These are phyloP conservation scores for Hephaestus fuliginosus DNA, from an alignment of 2,797 vertebrate genomes.

Conservation along the genomic window DNA sequence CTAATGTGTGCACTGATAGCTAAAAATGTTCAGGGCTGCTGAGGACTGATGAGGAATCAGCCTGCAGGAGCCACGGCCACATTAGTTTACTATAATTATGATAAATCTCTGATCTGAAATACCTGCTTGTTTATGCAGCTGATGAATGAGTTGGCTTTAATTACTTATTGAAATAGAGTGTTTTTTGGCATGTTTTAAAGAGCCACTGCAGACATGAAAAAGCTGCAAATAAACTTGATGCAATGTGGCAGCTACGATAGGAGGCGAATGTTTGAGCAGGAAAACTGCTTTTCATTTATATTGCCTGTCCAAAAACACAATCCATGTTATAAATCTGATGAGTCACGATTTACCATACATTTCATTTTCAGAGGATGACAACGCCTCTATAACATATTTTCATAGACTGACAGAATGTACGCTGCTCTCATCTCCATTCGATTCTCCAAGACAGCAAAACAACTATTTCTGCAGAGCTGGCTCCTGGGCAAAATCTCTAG, in stretches of 20 bases:
- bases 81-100: slow-evolving; percentile 71
- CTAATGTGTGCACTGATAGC: slow-evolving; percentile 29
- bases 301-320: slow-evolving; percentile 35
- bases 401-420: slow-evolving; percentile 11
- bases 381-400: slow-evolving; percentile 20
- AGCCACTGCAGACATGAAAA: slow-evolving; percentile 25
- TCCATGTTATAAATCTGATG: slow-evolving; percentile 32
- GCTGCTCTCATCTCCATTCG: slow-evolving; percentile 33
- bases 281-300: slow-evolving; percentile 51
- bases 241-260: slow-evolving; percentile 5
- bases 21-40: slow-evolving; percentile 26
- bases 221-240: slow-evolving; percentile 22
- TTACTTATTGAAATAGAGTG: slow-evolving; percentile 72
- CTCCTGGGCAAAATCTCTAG: slow-evolving; percentile 40
- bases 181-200: slow-evolving; percentile 47
- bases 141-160: slow-evolving; percentile 76
- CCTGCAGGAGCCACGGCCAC: slow-evolving; percentile 37
- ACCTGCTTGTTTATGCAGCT: slow-evolving; percentile 70
- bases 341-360: slow-evolving; percentile 19
- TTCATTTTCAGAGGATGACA: slow-evolving; percentile 28
- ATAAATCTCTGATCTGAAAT: slow-evolving; percentile 65
- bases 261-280: background rate
- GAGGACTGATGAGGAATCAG: slow-evolving; percentile 35
- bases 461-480: slow-evolving; percentile 36
- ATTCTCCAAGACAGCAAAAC: slow-evolving; percentile 39